phyloP scores from a whole-genome alignment of 2,888 invertebrate species.

The Seira ritae region DNA sequence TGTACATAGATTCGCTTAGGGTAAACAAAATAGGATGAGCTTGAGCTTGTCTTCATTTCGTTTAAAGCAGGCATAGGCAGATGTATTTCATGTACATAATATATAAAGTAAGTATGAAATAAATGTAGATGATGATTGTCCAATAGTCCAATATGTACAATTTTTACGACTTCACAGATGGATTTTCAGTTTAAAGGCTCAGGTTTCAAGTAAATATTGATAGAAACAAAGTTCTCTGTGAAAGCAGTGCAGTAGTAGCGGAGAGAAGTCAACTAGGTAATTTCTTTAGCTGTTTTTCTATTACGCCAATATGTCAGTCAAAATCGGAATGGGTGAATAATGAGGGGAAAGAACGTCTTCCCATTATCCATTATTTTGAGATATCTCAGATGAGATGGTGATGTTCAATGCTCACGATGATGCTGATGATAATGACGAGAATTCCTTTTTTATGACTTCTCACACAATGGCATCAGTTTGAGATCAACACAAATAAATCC shows the following conservation, averaged over 20 bases:
- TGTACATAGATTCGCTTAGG: neutral
- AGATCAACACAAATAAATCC: no score
- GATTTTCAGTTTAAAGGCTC: conserved; percentile 58
- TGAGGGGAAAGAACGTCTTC: neutral
- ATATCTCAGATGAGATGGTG: no score
- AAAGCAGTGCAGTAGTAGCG: no score
- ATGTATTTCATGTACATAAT: conserved; percentile 61
- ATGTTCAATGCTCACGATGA: no score
- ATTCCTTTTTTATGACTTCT: neutral
- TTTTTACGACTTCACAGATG: conserved; percentile 48
- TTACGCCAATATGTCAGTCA: conserved; percentile 7
- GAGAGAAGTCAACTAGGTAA: no score
- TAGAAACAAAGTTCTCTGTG: conserved; percentile 11
- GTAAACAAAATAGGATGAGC: conserved; percentile 47
- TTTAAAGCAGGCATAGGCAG: no score
- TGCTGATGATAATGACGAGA: neutral
- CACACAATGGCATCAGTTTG: conserved; percentile 1
- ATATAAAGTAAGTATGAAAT: conserved; percentile 8
- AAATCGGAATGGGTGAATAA: neutral
- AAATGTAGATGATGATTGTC: no score
- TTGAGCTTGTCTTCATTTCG: no score
- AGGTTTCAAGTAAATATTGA: conserved; percentile 60
- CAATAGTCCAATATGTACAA: no score
- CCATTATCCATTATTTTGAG: neutral
- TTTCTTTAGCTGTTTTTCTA: neutral